A percentile compares a stretch with the other conserved stretches of the same genome.
These are phyloP conservation scores for Hippolais icterina DNA, from an alignment of 2,113 vertebrate species.

Conservation along the genomic window DNA sequence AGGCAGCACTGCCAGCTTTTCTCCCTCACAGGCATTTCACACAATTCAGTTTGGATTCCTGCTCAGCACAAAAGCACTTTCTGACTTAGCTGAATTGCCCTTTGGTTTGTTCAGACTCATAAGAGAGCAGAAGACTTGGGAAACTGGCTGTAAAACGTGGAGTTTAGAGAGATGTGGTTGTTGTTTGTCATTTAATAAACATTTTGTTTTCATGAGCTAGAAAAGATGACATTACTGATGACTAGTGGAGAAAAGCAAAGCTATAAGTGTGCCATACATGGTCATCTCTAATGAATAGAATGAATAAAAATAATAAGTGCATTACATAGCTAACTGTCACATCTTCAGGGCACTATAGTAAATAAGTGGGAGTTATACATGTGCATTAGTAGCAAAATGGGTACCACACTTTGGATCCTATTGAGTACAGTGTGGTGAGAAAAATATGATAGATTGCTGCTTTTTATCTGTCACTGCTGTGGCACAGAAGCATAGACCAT, in stretches of 20 bases:
- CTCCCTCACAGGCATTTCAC: background rate
- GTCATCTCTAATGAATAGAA: conserved; percentile 62
- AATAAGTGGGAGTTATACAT: conserved; percentile 63
- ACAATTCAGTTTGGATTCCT: background rate
- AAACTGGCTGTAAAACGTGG: background rate
- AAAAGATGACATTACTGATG: conserved; percentile 48
- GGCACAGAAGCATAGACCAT: conserved; percentile 54
- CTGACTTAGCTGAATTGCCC: background rate
- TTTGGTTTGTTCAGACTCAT: background rate
- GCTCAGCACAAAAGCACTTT: background rate
- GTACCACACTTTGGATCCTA: conserved; percentile 33
- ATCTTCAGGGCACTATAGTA: conserved; percentile 54
- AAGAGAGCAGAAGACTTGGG: background rate
- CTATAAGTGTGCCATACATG: background rate
- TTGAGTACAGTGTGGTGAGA: conserved; percentile 13
- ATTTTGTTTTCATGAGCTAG: conserved; percentile 41
- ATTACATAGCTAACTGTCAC: conserved; percentile 57
- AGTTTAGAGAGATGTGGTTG: background rate
- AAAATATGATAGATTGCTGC: conserved; percentile 56
- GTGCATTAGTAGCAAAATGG: conserved; percentile 56
- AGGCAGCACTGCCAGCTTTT: background rate
- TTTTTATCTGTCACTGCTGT: conserved; percentile 64
- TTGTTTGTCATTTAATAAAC: conserved; percentile 32
- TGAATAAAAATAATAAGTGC: conserved; percentile 68
- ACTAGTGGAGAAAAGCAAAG: conserved; percentile 19